Evolutionary conservation across 2,797 vertebrate genomes (phyloP).

Genomic region (Brotula barbata): DNA sequence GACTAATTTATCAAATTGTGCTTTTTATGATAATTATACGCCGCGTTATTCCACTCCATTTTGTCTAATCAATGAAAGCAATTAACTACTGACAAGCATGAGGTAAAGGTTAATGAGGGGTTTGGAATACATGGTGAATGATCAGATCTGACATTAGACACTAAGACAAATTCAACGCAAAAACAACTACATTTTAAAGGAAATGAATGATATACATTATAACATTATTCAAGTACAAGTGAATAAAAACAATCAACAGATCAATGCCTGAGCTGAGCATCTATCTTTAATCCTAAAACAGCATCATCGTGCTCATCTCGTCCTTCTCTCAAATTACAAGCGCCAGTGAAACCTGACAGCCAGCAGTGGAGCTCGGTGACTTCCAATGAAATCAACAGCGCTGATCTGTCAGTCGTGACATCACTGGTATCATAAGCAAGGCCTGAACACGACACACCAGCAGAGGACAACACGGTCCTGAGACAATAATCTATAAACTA

Average conservation of each 20-base stretch:
- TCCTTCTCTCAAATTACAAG: slow-evolving; percentile 34
- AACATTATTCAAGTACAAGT: slow-evolving; percentile 2
- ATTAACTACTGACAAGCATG: neutral
- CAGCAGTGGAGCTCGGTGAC: slow-evolving; percentile 30
- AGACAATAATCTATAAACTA: slow-evolving; percentile 12
- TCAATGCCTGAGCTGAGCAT: slow-evolving; percentile 36
- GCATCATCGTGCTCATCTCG: slow-evolving; percentile 32
- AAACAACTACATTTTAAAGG: too few species aligned
- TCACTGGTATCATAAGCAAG: neutral
- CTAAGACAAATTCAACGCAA: too few species aligned
- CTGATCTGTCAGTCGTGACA: slow-evolving; percentile 15
- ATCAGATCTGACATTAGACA: too few species aligned
- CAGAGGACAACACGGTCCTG: neutral
- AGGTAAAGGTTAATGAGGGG: neutral
- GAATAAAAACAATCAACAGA: slow-evolving; percentile 24
- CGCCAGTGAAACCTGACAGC: slow-evolving; percentile 10
- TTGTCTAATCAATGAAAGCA: neutral
- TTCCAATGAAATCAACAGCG: slow-evolving; percentile 21
- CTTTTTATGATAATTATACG: neutral
- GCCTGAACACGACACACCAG: neutral
- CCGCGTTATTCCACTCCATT: neutral
- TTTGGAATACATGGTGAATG: too few species aligned
- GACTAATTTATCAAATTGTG: neutral
- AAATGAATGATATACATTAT: neutral
- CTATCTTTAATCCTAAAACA: slow-evolving; percentile 43